Evolutionary conservation across 1,140 invertebrate species (phyloP).

Genomic region (Plutomurus gul): DNA sequence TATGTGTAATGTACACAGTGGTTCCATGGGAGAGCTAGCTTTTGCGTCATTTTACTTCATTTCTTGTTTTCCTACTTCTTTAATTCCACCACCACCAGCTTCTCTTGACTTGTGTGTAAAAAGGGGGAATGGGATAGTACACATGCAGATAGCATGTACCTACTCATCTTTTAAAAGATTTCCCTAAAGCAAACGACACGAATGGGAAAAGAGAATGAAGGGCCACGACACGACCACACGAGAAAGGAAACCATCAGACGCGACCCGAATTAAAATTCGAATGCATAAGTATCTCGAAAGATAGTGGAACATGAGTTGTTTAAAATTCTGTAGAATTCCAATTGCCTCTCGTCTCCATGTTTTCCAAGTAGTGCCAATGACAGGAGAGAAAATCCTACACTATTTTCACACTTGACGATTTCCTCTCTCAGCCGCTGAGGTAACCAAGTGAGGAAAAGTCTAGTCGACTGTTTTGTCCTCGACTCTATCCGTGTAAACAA

Average conservation of each 20-base stretch:
- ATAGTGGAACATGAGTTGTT: neutral
- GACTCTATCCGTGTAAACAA: neutral
- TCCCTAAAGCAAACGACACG: neutral
- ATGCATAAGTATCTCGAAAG: neutral
- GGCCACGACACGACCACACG: neutral
- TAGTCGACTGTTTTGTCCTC: neutral
- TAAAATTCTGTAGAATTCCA: neutral
- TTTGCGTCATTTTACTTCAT: neutral
- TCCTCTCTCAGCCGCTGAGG: too few species aligned
- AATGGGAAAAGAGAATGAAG: conserved; percentile 4
- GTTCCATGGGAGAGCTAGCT: neutral
- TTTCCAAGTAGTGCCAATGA: too few species aligned
- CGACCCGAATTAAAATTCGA: conserved; percentile 18
- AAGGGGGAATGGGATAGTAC: neutral
- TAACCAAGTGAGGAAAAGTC: neutral
- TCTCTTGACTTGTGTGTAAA: neutral
- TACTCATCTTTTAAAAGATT: conserved; percentile 24
- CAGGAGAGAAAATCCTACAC: too few species aligned
- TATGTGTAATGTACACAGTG: neutral
- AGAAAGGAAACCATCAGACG: conserved; percentile 15
- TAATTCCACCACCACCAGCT: neutral
- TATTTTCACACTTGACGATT: too few species aligned
- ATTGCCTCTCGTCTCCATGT: neutral
- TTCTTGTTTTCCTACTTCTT: neutral
- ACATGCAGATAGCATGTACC: neutral